phyloP scores from a whole-genome alignment of 2,113 vertebrate species.

The Podarcis raffonei region DNA sequence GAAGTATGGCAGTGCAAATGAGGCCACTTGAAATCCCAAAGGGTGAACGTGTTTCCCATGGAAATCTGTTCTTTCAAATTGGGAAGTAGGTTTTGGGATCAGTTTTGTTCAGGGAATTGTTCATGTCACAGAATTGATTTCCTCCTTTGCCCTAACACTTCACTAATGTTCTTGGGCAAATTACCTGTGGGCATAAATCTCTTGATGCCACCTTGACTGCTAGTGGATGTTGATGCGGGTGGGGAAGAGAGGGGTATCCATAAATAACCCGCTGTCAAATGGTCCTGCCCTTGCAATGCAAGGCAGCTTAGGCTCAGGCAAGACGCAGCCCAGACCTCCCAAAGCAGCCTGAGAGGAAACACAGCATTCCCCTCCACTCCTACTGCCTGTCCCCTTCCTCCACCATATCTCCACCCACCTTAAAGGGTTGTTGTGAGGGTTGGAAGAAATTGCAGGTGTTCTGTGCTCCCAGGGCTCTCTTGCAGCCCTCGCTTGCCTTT shows the following conservation, averaged over 20 bases:
- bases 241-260: neutral
- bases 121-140: neutral
- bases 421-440: neutral
- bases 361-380: too few species aligned
- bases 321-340: neutral
- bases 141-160: neutral
- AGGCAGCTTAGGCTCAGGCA: neutral
- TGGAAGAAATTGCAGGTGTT: neutral
- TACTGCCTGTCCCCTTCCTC: neutral
- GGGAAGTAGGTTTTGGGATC: neutral
- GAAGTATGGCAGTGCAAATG: neutral
- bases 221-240: neutral
- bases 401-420: neutral
- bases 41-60: too few species aligned
- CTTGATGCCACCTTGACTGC: neutral
- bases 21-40: neutral
- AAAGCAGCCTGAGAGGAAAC: neutral
- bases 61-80: neutral
- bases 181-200: neutral
- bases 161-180: neutral
- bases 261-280: neutral
- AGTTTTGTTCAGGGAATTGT: neutral
- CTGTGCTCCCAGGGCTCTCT: neutral
- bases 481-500: neutral
- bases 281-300: neutral